These are phyloP conservation scores for Manduca sexta DNA, from an alignment of 1,140 invertebrate genomes.

Conservation along the genomic window DNA sequence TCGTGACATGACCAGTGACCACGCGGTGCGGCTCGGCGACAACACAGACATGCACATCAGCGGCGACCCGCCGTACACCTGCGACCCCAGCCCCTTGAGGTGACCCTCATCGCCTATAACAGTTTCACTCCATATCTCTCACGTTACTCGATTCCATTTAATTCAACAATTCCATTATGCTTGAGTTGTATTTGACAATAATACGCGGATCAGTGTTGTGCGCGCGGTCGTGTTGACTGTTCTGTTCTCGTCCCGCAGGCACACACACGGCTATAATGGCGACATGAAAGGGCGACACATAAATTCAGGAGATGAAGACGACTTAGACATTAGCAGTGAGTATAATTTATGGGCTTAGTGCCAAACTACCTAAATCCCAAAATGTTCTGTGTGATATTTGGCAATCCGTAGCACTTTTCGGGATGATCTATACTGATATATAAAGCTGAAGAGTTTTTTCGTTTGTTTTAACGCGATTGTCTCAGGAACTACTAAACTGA, in stretches of 20 bases:
- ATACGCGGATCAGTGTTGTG: too few species aligned
- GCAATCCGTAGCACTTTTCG: too few species aligned
- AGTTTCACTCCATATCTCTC: neutral
- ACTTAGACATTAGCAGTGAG: slow-evolving; percentile 67
- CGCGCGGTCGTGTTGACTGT: too few species aligned
- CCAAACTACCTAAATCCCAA: too few species aligned
- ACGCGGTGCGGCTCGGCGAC: slow-evolving; percentile 29
- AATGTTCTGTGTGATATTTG: too few species aligned
- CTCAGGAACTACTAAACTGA: too few species aligned
- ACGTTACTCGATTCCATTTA: neutral
- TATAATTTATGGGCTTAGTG: slow-evolving; percentile 13
- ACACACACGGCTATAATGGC: slow-evolving; percentile 59
- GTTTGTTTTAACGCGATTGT: too few species aligned
- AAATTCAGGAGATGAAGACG: slow-evolving; percentile 66
- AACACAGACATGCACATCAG: slow-evolving; percentile 56
- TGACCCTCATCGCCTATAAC: slow-evolving; percentile 16
- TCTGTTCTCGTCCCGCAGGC: slow-evolving; percentile 30
- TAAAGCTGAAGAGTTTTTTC: too few species aligned
- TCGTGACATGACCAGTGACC: slow-evolving; percentile 60
- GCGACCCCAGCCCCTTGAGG: slow-evolving; percentile 59
- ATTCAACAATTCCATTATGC: too few species aligned
- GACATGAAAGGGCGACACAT: slow-evolving; percentile 57
- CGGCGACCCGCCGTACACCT: slow-evolving; percentile 47
- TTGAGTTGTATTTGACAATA: too few species aligned
- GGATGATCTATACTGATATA: too few species aligned